These are phyloP conservation scores for Cistogaster globosa DNA, from an alignment of 2,888 invertebrate genomes.

Conservation along the genomic window DNA sequence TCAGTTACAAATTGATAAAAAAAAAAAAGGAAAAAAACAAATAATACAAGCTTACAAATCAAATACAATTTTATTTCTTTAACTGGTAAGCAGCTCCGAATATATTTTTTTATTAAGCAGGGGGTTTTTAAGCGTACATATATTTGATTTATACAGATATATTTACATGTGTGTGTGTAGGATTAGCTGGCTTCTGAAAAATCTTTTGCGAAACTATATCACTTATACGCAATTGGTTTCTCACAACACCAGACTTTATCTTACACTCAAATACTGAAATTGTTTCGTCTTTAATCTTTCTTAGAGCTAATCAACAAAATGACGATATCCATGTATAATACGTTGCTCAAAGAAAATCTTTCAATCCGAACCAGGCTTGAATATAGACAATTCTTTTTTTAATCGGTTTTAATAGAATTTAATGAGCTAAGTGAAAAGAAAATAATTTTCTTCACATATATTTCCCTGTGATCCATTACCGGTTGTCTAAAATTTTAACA, in stretches of 20 bases:
- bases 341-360: too few relatives aligned
- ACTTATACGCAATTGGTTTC: conserved; percentile 31
- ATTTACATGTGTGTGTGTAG: neutral
- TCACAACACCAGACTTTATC: conserved; percentile 7
- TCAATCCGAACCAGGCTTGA: too few relatives aligned
- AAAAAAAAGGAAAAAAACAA: neutral
- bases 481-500: too few relatives aligned
- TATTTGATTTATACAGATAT: neutral
- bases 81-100: conserved; percentile 38
- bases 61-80: neutral
- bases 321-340: too few relatives aligned
- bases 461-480: too few relatives aligned
- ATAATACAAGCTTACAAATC: too few relatives aligned
- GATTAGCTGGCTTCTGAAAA: neutral
- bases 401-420: too few relatives aligned
- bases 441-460: too few relatives aligned
- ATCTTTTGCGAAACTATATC: conserved; percentile 48
- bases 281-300: too few relatives aligned
- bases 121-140: neutral
- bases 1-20: conserved; percentile 33
- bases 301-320: too few relatives aligned
- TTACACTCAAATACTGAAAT: neutral
- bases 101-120: neutral
- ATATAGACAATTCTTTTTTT: too few relatives aligned
- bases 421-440: too few relatives aligned